Conservation (phyloP, 2,797 vertebrate species). For the Catamblyrhynchus diadema region DNA sequence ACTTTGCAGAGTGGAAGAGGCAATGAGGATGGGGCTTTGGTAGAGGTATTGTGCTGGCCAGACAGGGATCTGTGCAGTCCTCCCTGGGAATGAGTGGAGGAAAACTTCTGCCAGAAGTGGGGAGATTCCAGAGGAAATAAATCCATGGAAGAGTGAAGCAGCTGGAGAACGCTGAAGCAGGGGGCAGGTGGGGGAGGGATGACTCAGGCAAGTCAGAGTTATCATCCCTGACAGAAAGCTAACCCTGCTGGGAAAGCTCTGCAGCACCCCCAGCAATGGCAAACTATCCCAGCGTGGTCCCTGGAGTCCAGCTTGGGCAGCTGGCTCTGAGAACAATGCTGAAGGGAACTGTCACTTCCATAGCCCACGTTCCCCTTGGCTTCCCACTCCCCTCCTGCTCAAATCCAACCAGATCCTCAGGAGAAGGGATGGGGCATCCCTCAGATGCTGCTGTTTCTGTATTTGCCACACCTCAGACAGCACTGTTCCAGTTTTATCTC, state of each 20-base stretch:
- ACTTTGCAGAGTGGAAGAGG: neutral
- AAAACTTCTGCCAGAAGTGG: neutral
- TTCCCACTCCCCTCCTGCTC: neutral
- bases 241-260: neutral
- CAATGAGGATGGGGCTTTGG: neutral
- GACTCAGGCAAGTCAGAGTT: neutral
- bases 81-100: rapidly evolving
- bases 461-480: neutral
- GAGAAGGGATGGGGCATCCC: neutral
- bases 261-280: neutral
- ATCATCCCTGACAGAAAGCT: neutral
- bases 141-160: neutral
- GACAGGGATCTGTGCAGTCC: neutral
- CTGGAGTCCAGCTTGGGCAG: neutral
- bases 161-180: rapidly evolving
- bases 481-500: neutral
- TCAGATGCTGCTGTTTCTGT: neutral
- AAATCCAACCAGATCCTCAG: neutral
- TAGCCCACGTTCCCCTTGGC: neutral
- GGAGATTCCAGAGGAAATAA: neutral
- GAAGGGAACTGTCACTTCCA: neutral
- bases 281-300: rapidly evolving
- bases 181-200: neutral
- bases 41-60: neutral
- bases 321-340: neutral